Base-by-base conservation (phyloP, 2,888 invertebrate genomes). In the Sminthurinus aureus region DNA sequence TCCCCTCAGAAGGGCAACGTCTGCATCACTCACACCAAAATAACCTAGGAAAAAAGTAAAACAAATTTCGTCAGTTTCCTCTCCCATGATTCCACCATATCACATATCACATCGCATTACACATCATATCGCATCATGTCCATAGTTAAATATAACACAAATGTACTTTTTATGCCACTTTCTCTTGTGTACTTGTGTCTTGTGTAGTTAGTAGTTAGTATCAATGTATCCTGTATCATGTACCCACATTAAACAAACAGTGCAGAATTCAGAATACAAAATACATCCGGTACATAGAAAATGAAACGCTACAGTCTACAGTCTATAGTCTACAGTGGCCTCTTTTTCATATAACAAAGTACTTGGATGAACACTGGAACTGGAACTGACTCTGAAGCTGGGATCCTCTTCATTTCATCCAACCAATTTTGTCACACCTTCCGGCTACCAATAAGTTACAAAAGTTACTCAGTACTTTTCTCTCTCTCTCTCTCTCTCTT, bases 11-110 rank as follows among this genome's bases (percentile, higher is more conserved):
- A 87, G 81, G 20, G 84, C 85, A 77, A 85, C 85, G 83, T 87
- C 87, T 13, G 87, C 87, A 85, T 87, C 87, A 78, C 87, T 87
- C 83, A 86, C 87, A 51, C 87, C 87, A 79, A 87, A 87, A 81
- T 87, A 87, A 22, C 87, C 87, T 87, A 80, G 74, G 51, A 75
- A 52, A 74, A 50, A 52, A 78, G 66, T n/a, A n/a, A 81, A 78
- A 78, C 11, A 67, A 67, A 64, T 64, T 38, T 18, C 64, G 18
- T 20, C 69, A 22, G 0, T 69, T 22, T 69, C 4, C 38, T 69
- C 13, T 22, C 11, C 20, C 69, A 69, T n/a, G 15, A 58, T 18
- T 64, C n/a, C 58, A 12, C 20, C 15, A 6, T 66, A n/a, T 66
- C 58, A 9, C 58, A 66, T 15, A 38, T 38, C 38, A 38, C 6